Evolutionary conservation across 2,113 vertebrate genomes (phyloP), one percentile per base, ranked within the genome.

Genomic region (Austrofundulus limnaeus): DNA sequence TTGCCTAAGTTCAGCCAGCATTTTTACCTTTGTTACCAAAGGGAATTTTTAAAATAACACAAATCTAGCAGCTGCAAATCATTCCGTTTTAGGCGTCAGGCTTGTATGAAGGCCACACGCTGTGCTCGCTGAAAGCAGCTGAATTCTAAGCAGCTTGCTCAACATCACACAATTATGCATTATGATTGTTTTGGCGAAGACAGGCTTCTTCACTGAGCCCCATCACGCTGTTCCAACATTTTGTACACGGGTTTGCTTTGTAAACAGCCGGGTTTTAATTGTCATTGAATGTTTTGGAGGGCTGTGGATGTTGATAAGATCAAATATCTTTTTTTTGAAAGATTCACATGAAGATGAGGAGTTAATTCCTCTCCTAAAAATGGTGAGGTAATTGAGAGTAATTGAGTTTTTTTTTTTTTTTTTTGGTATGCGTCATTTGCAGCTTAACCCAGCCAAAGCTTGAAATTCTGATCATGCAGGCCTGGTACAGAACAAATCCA

Each of bases 71-170:
- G 10, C 61, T 54, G 59, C 43, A 61, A 61, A 77, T 72, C 65
- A 50, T 66, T 71, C 25, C 37, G 50, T 66, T 63, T 31, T 53
- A 63, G 42, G 39, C 62, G 57, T 58, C 49, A 45, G 37, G 48
- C 64, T 45, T 53, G 72, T 55, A 38, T 59, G 64, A 72, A 66
- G 21, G 59, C 59, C 45, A 59, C 51, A 77, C 0, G 51, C 72
- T 81, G 75, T 38, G 74, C 34, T 13, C 13, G 52, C 5, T 64
- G 61, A 78, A 57, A 76, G 66, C 54, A 53, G 62, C 15, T 47
- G 62, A 78, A 59, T 75, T 63, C n/a, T 38, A 58, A 83, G 62
- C 51, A 53, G 53, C 59, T 52, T 68, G 47, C 61, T 72, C 56
- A 66, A 66, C 72, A 43, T 55, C 62, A 64, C 17, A 38, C 10